Percentiles rank a stretch among this genome's conserved stretches.
Conservation (phyloP, 2,797 vertebrate genomes). For the Acomys russatus region DNA sequence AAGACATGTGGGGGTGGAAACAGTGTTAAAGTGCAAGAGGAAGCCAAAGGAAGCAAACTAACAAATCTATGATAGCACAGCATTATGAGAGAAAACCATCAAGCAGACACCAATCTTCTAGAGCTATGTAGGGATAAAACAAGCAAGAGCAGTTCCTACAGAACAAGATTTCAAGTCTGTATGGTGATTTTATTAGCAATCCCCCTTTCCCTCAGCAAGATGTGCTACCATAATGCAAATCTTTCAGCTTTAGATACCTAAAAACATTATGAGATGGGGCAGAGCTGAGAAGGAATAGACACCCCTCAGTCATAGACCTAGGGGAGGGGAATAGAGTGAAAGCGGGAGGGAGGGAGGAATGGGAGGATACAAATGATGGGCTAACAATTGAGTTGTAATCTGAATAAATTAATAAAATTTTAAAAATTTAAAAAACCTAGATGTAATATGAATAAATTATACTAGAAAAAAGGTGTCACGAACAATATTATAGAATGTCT, state of each 20-base stretch:
- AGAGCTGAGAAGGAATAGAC: not conserved
- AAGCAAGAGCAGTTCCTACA: not conserved
- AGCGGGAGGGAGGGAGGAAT: no score
- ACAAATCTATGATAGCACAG: not conserved
- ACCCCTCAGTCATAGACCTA: no score
- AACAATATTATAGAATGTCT: no score
- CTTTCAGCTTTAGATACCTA: constrained; percentile 19
- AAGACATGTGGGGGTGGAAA: constrained; percentile 72
- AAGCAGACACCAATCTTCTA: not conserved
- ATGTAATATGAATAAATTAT: no score
- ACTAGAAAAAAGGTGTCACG: no score
- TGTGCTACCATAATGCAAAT: not conserved
- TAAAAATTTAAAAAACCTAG: no score
- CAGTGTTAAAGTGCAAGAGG: constrained; percentile 49
- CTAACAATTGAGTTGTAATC: no score
- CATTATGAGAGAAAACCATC: not conserved
- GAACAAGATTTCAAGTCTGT: constrained; percentile 15
- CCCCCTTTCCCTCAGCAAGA: not conserved
- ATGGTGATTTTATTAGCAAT: not conserved
- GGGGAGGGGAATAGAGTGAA: no score
- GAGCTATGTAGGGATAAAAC: not conserved
- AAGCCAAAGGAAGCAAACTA: constrained; percentile 66
- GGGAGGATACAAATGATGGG: no score
- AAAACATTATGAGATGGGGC: not conserved
- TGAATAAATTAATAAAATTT: no score